Base-by-base conservation (phyloP, 2,797 vertebrate genomes). In the Trichosurus vulpecula region DNA sequence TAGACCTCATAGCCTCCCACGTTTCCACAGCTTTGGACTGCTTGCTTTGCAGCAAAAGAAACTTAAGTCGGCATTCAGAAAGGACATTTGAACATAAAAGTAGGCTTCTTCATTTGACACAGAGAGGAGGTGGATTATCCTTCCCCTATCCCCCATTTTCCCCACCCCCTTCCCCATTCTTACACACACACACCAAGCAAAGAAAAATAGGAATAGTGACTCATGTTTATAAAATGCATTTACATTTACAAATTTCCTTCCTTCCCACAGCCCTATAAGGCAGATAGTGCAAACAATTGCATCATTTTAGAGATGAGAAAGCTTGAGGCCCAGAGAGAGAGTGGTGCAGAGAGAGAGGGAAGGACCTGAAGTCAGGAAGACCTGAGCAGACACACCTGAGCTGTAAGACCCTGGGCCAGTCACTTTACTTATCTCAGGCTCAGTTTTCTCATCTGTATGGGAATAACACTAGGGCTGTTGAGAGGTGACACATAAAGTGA, bases 31-130 rank as follows among this genome's bases (percentile, higher is more conserved):
- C 19, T 47, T 81, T 81, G 74, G 3, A 47, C 66, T 41, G 92
- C 90, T 96, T 96, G 95, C 58, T 90, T 95, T 96, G 66, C 91
- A 95, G 93, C 93, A 93, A 96, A 94, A 95, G 92, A 95, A 97
- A 97, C 92, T 93, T 93, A 95, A 53, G 93, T 92, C 91, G n/a
- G 51, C 51, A 61, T 94, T 97, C 91, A 92, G 58, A 93, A 94
- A 97, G 96, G 92, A 96, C 94, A 96, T 95, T 27, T 11, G 41
- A 47, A 81, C 22, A 81, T 9, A 3, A 81, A 81, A 74, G n/a
- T n/a, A 30, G 10, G 30, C 57, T 74, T 95, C 58, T 97, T 57
- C 25, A 96, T 81, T 93, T 54, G 57, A 96, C 87, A 87, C 10
- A 54, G 92, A 53, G 30, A 92, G 56, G 91, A 93, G 52, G 91